Evolutionary conservation across 2,113 vertebrate species (phyloP).

Genomic region (Ammospiza nelsoni): DNA sequence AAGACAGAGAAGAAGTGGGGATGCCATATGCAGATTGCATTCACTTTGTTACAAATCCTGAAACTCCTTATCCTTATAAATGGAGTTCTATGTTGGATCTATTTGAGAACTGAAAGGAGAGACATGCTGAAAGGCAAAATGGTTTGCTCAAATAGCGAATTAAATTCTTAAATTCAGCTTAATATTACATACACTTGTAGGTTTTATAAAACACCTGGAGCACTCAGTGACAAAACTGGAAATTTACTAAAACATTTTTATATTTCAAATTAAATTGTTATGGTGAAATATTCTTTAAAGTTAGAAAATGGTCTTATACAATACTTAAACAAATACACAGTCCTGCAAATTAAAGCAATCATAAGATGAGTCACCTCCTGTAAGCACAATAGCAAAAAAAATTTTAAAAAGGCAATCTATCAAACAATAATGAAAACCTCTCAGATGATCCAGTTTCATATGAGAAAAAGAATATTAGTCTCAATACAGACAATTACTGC

Average conservation of each 20-base stretch:
- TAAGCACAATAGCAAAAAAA: not conserved
- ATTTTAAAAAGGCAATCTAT: not conserved
- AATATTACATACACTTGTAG: not conserved
- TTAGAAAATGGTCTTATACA: not conserved
- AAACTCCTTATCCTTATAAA: not conserved
- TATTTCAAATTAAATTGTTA: not conserved
- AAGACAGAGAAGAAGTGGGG: not conserved
- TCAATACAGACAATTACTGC: not conserved
- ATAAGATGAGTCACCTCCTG: not conserved
- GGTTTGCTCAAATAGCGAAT: not conserved
- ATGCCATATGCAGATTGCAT: not conserved
- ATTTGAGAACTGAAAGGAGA: not conserved
- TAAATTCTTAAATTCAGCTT: not conserved
- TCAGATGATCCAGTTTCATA: not conserved
- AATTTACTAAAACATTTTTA: not conserved
- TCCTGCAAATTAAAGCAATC: not conserved
- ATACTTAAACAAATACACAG: not conserved
- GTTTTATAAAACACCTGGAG: not conserved
- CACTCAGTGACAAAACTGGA: not conserved
- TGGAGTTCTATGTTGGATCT: not conserved
- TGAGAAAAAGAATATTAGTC: not conserved
- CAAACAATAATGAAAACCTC: not conserved
- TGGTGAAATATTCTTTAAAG: not conserved
- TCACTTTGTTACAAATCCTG: not conserved
- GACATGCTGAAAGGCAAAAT: not conserved